A percentile compares a stretch with the other conserved stretches of the same genome.
Conservation (phyloP, 2,888 invertebrate genomes). For the Drosophila lacicola region DNA sequence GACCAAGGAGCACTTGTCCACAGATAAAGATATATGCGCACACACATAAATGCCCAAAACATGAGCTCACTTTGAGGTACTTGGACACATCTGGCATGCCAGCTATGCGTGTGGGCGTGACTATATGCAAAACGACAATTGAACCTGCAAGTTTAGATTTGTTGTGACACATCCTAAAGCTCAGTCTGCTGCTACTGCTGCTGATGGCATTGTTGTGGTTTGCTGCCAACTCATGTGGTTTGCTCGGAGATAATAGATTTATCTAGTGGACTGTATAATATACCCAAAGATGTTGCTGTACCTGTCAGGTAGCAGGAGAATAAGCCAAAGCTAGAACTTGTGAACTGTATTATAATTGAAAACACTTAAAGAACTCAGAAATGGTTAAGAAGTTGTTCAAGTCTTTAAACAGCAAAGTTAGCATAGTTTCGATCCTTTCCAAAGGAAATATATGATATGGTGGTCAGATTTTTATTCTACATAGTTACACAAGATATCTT, state of each 20-base stretch:
- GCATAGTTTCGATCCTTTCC: no score
- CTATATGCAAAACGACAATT: constrained; percentile 27
- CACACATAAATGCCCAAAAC: constrained; percentile 46
- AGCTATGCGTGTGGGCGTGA: constrained; percentile 19
- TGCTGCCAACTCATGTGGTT: constrained; percentile 23
- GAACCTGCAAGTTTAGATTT: constrained; percentile 32
- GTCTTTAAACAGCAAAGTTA: no score
- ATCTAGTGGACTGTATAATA: not conserved
- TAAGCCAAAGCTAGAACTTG: no score
- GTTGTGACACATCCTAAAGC: constrained; percentile 29
- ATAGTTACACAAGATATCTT: no score
- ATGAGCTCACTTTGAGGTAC: constrained; percentile 49
- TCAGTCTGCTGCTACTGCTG: constrained; percentile 10
- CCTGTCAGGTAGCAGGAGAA: constrained; percentile 12
- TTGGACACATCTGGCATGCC: constrained; percentile 11
- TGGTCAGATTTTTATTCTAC: no score
- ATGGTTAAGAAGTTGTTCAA: no score
- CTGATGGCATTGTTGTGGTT: constrained; percentile 37
- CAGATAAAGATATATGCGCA: constrained; percentile 14
- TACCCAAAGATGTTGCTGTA: constrained; percentile 7
- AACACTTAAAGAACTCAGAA: not conserved
- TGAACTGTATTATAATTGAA: not conserved
- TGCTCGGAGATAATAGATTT: constrained; percentile 11
- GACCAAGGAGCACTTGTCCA: constrained; percentile 44
- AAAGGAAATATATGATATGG: no score